Base-by-base conservation (phyloP, 2,888 invertebrate species). In the Drosophila conformis region DNA sequence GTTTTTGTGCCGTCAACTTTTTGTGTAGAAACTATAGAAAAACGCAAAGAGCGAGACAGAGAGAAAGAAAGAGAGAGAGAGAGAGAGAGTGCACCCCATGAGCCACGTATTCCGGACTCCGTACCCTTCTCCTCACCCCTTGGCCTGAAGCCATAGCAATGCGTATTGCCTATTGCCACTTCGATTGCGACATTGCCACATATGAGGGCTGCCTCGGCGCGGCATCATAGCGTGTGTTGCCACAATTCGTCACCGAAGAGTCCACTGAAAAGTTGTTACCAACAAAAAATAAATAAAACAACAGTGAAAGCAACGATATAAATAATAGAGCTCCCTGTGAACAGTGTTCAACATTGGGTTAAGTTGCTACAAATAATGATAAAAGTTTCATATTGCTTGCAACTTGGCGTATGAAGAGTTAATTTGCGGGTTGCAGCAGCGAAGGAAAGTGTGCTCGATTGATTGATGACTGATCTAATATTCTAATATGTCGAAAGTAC, bases 11-110 rank as follows among this genome's bases (percentile, higher is more conserved):
- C 25, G 29, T 57, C 68, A 35, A 68, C 64, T 77, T 86, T 88
- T 86, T 85, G 79, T 83, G 79, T 74, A 48, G 67, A 85, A 85
- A 88, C 89, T 85, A 77, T 81, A 83, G 88, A 88, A 85, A 87
- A 76, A 72, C 60, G 63, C 38, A 38, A 56, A 38, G 56, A 56
- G 56, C 27, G 38, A 15, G 46, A 15, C 8, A 13, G 21, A 4
- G 13, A 42, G 2, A 42, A 21, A 2, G 15, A 46, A 7, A 7
- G 21, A 25, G 2, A 46, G 38, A 38, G 38, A 38, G 38, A 38
- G 18, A 38, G 18, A 35, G 13, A 52, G 61, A 33, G 63, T 66
- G 62, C 72, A 78, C 78, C 72, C 78, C 75, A 72, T 51, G 68
- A 40, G 49, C 51, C 49, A 57, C 49, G 40, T 64, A 53, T 63